These are phyloP conservation scores for Octonoba sinensis DNA, from an alignment of 2,888 invertebrate genomes.

Conservation along the genomic window DNA sequence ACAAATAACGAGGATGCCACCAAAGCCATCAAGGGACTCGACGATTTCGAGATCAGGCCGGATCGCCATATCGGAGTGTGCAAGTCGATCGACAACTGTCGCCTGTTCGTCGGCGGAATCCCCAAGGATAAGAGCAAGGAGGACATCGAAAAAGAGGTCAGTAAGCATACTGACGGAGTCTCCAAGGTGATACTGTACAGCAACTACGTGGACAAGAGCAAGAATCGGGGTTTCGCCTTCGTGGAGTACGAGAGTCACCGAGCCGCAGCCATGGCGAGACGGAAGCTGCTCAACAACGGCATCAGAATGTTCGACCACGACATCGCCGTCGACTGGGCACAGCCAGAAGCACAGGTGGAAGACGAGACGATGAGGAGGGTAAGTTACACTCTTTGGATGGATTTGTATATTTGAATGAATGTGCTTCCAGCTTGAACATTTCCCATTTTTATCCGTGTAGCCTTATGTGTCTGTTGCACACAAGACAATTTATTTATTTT, in stretches of 20 bases:
- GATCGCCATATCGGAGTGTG: slow-evolving; percentile 80
- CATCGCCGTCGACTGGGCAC: slow-evolving; percentile 88
- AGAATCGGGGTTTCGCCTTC: slow-evolving; percentile 86
- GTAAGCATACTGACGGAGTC: slow-evolving; percentile 79
- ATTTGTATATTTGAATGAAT: slow-evolving; percentile 4
- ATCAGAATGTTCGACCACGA: slow-evolving; percentile 76
- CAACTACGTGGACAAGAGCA: slow-evolving; percentile 75
- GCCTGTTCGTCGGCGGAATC: slow-evolving; percentile 82
- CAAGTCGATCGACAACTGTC: slow-evolving; percentile 85
- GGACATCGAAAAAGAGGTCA: slow-evolving; percentile 76
- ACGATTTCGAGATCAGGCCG: slow-evolving; percentile 79
- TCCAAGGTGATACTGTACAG: slow-evolving; percentile 79
- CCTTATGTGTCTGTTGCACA: too few relatives aligned
- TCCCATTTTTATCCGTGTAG: too few relatives aligned
- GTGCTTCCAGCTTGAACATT: too few relatives aligned
- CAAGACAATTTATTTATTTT: background rate
- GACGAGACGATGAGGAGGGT: slow-evolving; percentile 79
- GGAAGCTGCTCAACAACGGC: slow-evolving; percentile 71
- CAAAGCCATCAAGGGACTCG: slow-evolving; percentile 77
- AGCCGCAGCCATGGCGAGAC: slow-evolving; percentile 74
- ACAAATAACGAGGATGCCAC: slow-evolving; percentile 76
- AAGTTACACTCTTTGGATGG: too few relatives aligned
- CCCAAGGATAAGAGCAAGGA: slow-evolving; percentile 78
- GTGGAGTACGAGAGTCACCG: slow-evolving; percentile 83
- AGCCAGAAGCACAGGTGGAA: slow-evolving; percentile 82